These are phyloP conservation scores for Cepaea hortensis DNA, from an alignment of 2,888 invertebrate genomes.

Conservation along the genomic window DNA sequence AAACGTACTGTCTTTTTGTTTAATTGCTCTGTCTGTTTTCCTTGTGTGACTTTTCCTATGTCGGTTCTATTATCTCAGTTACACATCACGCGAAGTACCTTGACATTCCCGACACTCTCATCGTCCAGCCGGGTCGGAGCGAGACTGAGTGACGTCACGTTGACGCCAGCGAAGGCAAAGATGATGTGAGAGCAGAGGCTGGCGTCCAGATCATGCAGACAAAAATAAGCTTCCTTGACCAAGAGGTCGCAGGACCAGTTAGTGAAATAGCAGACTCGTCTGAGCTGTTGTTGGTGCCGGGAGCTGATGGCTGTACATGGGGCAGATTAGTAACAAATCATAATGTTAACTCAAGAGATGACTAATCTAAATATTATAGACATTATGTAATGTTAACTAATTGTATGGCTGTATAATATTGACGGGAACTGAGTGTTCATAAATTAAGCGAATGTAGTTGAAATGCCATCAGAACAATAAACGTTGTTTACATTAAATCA, in stretches of 20 bases:
- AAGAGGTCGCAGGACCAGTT: slow-evolving; percentile 65
- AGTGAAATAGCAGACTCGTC: slow-evolving; percentile 63
- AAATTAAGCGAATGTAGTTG: neutral
- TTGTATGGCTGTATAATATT: neutral
- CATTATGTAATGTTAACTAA: neutral
- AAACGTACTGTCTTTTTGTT: neutral
- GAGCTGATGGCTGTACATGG: neutral
- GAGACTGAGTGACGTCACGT: slow-evolving; percentile 89
- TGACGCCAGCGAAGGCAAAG: slow-evolving; percentile 97
- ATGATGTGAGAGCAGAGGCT: slow-evolving; percentile 96
- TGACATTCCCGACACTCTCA: slow-evolving; percentile 21
- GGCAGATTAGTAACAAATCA: neutral
- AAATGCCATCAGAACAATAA: neutral
- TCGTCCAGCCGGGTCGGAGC: slow-evolving; percentile 48
- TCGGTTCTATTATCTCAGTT: neutral
- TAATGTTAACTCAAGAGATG: neutral
- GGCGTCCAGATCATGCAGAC: slow-evolving; percentile 89
- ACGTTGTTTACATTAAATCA: no score
- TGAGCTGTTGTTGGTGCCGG: slow-evolving; percentile 11
- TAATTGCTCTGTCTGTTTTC: no score
- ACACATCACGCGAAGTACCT: slow-evolving; percentile 1
- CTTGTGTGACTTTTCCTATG: neutral
- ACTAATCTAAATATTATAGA: neutral
- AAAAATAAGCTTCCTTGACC: slow-evolving; percentile 56
- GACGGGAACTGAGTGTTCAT: neutral